Percentiles rank a stretch among this genome's conserved stretches.
Conservation (phyloP, 2,888 invertebrate genomes). For the Hydroisotoma schaefferi region DNA sequence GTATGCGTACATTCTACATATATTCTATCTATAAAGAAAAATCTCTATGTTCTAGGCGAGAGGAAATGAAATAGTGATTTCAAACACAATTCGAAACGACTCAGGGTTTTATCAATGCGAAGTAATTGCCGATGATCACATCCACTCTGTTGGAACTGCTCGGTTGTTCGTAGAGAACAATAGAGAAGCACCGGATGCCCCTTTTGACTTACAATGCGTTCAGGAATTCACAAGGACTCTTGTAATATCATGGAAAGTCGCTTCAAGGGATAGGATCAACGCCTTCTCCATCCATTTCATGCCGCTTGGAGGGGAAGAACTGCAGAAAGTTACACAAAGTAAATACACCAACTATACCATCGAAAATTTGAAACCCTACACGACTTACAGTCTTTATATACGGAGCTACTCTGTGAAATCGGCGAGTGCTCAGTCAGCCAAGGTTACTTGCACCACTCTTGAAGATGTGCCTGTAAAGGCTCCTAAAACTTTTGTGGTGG, state of each 20-base stretch:
- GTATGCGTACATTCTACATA: neutral
- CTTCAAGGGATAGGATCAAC: constrained; percentile 22
- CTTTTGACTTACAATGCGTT: constrained; percentile 35
- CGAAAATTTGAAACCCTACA: constrained; percentile 37
- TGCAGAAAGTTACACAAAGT: constrained; percentile 35
- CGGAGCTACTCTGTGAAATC: constrained; percentile 37
- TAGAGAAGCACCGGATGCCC: constrained; percentile 39
- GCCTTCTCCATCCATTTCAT: constrained; percentile 42
- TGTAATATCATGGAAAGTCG: constrained; percentile 36
- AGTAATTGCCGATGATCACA: constrained; percentile 38
- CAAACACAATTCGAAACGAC: constrained; percentile 46
- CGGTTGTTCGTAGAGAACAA: constrained; percentile 37
- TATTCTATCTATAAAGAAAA: neutral
- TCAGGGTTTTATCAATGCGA: constrained; percentile 47
- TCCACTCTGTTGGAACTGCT: constrained; percentile 43
- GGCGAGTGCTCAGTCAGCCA: constrained; percentile 37
- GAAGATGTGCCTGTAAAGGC: constrained; percentile 39
- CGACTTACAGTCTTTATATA: constrained; percentile 36
- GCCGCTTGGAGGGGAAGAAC: constrained; percentile 39
- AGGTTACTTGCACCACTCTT: constrained; percentile 29
- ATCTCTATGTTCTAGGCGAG: constrained; percentile 22
- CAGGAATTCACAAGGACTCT: constrained; percentile 28
- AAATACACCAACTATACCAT: constrained; percentile 25
- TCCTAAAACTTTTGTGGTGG: constrained; percentile 23
- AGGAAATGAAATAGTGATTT: constrained; percentile 45